Conservation (phyloP, 2,888 invertebrate species). For the Ophion costatus region DNA sequence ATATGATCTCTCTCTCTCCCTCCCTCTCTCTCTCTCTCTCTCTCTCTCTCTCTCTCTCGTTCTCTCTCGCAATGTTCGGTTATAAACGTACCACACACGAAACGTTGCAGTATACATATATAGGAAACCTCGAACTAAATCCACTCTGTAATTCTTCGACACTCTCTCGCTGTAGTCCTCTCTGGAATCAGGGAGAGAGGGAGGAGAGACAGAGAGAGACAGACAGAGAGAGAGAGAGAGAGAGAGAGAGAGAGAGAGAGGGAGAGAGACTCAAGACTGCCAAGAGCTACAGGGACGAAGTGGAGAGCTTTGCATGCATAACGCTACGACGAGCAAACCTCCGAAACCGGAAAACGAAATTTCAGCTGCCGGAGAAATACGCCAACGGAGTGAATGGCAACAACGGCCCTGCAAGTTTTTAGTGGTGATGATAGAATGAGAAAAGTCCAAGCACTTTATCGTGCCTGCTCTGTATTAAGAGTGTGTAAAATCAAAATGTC, state of each 20-base stretch:
- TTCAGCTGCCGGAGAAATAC: constrained; percentile 40
- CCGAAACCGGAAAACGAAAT: constrained; percentile 69
- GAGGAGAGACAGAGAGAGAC: not conserved
- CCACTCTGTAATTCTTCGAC: constrained; percentile 74
- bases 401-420: constrained; percentile 20
- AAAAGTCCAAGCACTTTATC: constrained; percentile 13
- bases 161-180: constrained; percentile 49
- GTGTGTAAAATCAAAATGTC: too few relatives aligned
- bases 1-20: constrained; percentile 42
- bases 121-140: constrained; percentile 46
- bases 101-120: constrained; percentile 17
- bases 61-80: constrained; percentile 25
- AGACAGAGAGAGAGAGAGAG: constrained; percentile 11
- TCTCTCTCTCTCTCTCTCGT: not conserved
- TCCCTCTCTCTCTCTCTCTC: constrained; percentile 2
- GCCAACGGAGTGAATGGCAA: constrained; percentile 49
- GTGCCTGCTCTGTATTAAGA: not conserved
- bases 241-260: constrained; percentile 14
- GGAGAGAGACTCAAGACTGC: constrained; percentile 7
- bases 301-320: constrained; percentile 70
- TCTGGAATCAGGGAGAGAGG: not conserved
- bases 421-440: constrained; percentile 9
- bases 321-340: constrained; percentile 64
- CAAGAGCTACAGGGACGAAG: constrained; percentile 22
- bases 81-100: constrained; percentile 27